Evolutionary conservation across 92 coral and sea anemone species (phyloP).

Genomic region (Umimayanthus chanpuru): DNA sequence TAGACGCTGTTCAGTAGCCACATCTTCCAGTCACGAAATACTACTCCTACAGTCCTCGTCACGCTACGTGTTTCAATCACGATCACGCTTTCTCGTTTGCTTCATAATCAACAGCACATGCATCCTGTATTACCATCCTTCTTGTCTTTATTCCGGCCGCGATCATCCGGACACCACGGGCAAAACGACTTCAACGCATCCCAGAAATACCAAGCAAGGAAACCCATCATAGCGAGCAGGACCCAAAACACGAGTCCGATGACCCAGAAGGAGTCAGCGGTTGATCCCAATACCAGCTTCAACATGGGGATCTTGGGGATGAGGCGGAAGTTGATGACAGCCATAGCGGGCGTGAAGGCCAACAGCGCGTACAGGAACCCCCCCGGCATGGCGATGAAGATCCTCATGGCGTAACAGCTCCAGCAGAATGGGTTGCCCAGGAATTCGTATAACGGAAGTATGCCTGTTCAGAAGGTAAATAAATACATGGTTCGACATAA

Average conservation of each 20-base stretch:
- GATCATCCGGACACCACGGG: slow-evolving; percentile 81
- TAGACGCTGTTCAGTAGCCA: neutral
- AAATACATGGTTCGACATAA: neutral
- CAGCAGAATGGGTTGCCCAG: slow-evolving; percentile 92
- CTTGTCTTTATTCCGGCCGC: slow-evolving; percentile 39
- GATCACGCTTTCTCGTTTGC: neutral
- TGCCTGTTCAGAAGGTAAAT: slow-evolving; percentile 50
- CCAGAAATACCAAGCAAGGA: slow-evolving; percentile 63
- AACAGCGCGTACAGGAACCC: slow-evolving; percentile 66
- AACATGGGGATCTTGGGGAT: slow-evolving; percentile 64
- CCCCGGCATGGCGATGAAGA: slow-evolving; percentile 71
- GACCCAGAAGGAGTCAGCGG: slow-evolving; percentile 76
- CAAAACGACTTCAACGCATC: slow-evolving; percentile 74
- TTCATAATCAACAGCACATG: slow-evolving; percentile 59
- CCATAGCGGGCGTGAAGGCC: slow-evolving; percentile 82
- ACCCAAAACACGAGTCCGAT: slow-evolving; percentile 87
- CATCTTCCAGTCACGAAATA: neutral
- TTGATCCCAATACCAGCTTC: slow-evolving; percentile 49
- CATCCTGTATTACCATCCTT: slow-evolving; percentile 71
- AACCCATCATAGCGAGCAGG: slow-evolving; percentile 41
- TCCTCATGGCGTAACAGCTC: slow-evolving; percentile 83
- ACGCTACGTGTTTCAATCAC: neutral
- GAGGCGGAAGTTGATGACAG: slow-evolving; percentile 70
- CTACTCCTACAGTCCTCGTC: neutral
- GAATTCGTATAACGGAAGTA: slow-evolving; percentile 83